Conservation (phyloP, 2,113 vertebrate species). For the Trogon melanurus region DNA sequence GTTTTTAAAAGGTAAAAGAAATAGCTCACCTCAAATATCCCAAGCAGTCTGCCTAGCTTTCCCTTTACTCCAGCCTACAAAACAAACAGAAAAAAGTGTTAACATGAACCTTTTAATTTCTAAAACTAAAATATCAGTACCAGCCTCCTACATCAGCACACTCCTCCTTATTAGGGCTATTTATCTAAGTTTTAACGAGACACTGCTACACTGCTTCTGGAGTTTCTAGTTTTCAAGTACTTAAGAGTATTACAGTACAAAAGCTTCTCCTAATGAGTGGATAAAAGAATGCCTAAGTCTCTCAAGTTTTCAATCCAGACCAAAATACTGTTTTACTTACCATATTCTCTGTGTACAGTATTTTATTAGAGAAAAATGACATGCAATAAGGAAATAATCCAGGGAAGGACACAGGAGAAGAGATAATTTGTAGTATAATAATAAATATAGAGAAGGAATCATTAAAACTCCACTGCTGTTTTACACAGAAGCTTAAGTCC, state of each 20-base stretch:
- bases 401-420: neutral
- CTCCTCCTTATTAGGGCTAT: neutral
- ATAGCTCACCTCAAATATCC: slow-evolving; percentile 96
- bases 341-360: neutral
- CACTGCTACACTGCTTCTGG: neutral
- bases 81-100: neutral
- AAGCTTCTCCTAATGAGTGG: neutral
- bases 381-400: neutral
- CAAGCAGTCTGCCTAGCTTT: slow-evolving; percentile 93
- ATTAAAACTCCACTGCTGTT: neutral
- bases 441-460: neutral
- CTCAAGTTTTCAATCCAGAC: neutral
- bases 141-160: neutral
- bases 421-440: neutral
- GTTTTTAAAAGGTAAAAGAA: neutral
- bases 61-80: slow-evolving; percentile 95
- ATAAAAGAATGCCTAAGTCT: neutral
- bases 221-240: neutral
- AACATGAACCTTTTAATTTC: neutral
- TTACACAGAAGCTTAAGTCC: neutral
- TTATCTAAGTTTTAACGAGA: neutral
- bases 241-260: neutral
- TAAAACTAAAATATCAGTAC: neutral
- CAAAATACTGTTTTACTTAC: neutral
- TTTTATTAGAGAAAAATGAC: neutral